Evolutionary conservation across 2,797 vertebrate genomes (phyloP).

Genomic region (Spondyliosoma cantharus): DNA sequence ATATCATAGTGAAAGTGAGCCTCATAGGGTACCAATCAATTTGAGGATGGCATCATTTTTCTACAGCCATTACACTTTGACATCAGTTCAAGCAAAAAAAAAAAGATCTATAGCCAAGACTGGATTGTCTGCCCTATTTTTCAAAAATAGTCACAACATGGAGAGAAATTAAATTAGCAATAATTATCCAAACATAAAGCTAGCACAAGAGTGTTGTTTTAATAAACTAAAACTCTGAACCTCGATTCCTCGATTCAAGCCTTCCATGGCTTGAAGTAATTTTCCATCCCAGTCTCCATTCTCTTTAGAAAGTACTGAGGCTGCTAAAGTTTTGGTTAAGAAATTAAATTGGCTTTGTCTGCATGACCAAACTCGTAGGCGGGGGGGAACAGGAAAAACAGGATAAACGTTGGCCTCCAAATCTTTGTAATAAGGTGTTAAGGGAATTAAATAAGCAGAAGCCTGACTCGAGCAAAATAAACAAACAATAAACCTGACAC

Average conservation of each 20-base stretch:
- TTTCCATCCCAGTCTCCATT: not conserved
- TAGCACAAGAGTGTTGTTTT: not conserved
- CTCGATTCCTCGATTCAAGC: too few relatives aligned
- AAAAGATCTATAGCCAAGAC: too few relatives aligned
- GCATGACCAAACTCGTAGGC: constrained; percentile 20
- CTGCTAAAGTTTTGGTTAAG: constrained; percentile 21
- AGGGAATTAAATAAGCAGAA: constrained; percentile 44
- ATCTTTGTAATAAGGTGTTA: constrained; percentile 36
- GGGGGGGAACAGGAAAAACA: not conserved
- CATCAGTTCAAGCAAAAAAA: too few relatives aligned
- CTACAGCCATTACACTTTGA: too few relatives aligned
- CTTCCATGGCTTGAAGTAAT: not conserved
- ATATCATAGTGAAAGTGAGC: too few relatives aligned
- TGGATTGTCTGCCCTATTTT: not conserved
- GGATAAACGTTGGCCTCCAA: constrained; percentile 14
- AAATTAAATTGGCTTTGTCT: constrained; percentile 23
- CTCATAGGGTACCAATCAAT: too few relatives aligned
- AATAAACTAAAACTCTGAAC: not conserved
- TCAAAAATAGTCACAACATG: not conserved
- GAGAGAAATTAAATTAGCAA: not conserved
- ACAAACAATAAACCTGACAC: constrained; percentile 33
- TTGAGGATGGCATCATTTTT: too few relatives aligned
- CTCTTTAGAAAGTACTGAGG: not conserved
- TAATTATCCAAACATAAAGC: not conserved
- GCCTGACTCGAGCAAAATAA: constrained; percentile 38